Evolutionary conservation across 64 coral and sea anemone genomes (phyloP).

Genomic region (Porites lutea): DNA sequence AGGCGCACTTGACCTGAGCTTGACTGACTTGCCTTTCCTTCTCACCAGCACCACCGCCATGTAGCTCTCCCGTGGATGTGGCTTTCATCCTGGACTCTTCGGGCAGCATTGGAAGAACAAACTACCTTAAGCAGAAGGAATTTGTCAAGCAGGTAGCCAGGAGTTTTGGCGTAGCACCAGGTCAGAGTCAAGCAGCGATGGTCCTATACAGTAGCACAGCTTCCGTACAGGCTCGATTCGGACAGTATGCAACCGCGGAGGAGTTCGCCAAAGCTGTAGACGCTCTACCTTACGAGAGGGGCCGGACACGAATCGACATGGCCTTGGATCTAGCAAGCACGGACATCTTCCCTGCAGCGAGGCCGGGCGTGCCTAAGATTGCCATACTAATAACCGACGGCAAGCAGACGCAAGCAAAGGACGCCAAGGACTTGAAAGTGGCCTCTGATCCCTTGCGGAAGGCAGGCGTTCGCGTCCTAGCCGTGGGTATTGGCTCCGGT

Average conservation of each 20-base stretch:
- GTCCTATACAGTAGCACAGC: constrained; percentile 65
- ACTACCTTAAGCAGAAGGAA: constrained; percentile 68
- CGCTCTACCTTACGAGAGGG: constrained; percentile 56
- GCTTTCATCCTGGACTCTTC: constrained; percentile 80
- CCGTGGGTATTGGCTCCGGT: constrained; percentile 28
- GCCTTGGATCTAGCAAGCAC: constrained; percentile 46
- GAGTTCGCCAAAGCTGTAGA: constrained; percentile 62
- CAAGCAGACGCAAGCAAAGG: constrained; percentile 6
- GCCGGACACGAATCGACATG: constrained; percentile 68
- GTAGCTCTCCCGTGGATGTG: constrained; percentile 49
- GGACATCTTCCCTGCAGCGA: constrained; percentile 41
- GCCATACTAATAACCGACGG: constrained; percentile 51
- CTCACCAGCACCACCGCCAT: neutral
- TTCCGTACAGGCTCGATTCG: constrained; percentile 47
- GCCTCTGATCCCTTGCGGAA: constrained; percentile 20
- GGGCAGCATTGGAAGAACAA: constrained; percentile 62
- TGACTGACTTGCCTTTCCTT: neutral
- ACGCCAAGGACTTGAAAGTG: neutral
- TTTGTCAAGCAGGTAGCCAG: constrained; percentile 67
- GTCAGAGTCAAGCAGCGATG: constrained; percentile 54
- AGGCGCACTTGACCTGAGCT: neutral
- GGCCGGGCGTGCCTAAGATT: constrained; percentile 47
- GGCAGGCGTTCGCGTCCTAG: neutral
- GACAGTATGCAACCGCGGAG: constrained; percentile 13
- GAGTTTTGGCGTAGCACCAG: constrained; percentile 42